Conservation (phyloP, 1,140 invertebrate species). For the Hypothenemus hampei region DNA sequence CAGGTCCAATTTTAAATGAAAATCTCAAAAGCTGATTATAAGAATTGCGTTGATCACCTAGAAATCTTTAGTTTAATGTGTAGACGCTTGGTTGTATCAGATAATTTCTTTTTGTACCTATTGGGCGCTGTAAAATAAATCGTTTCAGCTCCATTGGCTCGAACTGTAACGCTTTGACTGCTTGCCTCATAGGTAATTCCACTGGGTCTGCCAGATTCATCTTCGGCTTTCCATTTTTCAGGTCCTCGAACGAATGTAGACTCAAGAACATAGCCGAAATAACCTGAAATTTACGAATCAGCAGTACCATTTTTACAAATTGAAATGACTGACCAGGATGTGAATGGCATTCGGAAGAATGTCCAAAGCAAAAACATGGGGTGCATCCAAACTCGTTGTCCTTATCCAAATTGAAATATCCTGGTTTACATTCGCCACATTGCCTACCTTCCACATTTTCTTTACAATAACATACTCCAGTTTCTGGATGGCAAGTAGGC, state of each 20-base stretch:
- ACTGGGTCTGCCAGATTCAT: conserved; percentile 54
- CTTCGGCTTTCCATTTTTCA: conserved; percentile 80
- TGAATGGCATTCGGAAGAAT: conserved; percentile 86
- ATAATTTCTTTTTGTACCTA: conserved; percentile 30
- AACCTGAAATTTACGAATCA: conserved; percentile 43
- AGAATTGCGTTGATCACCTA: conserved; percentile 91
- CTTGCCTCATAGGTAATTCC: conserved; percentile 68
- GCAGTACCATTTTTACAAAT: background rate
- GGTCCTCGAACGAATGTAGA: conserved; percentile 75
- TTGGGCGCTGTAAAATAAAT: conserved; percentile 87
- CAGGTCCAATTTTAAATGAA: conserved; percentile 77
- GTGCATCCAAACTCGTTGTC: conserved; percentile 96
- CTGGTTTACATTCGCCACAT: conserved; percentile 92
- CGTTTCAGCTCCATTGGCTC: conserved; percentile 64
- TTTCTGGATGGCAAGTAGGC: conserved; percentile 76
- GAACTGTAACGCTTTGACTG: conserved; percentile 71
- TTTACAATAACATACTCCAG: conserved; percentile 83
- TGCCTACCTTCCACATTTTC: conserved; percentile 90
- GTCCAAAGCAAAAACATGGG: conserved; percentile 97
- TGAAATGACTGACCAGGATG: conserved; percentile 58
- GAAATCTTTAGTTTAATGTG: conserved; percentile 53
- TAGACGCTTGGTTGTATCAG: background rate
- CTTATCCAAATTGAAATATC: conserved; percentile 87
- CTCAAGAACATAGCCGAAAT: conserved; percentile 65
- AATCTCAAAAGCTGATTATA: conserved; percentile 93